Evolutionary conservation across 2,888 invertebrate species (phyloP).

Genomic region (Caenorhabditis sp.): DNA sequence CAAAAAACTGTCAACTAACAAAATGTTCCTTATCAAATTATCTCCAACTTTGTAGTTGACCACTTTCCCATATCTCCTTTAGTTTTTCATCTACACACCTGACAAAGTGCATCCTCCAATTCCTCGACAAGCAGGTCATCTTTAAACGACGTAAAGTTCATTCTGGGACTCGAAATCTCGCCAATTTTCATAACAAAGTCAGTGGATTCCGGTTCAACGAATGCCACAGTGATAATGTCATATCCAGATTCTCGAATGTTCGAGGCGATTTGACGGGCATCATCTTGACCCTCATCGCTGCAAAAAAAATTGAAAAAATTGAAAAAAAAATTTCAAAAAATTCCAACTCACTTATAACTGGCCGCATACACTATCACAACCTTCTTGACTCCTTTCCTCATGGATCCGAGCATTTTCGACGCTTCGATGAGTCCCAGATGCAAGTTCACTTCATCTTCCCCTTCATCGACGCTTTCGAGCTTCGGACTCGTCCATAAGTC

Average conservation of each 20-base stretch:
- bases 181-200: conserved; percentile 39
- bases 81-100: conserved; percentile 30
- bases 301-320: conserved; percentile 4
- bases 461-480: conserved; percentile 38
- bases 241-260: conserved; percentile 38
- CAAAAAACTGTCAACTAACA: neutral
- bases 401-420: conserved; percentile 34
- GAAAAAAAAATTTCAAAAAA: neutral
- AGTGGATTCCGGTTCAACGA: conserved; percentile 41
- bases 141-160: conserved; percentile 60
- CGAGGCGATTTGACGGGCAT: conserved; percentile 42
- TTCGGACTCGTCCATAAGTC: conserved; percentile 47
- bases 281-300: conserved; percentile 56
- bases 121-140: conserved; percentile 55
- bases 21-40: neutral
- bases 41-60: too few species aligned
- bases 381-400: conserved; percentile 55
- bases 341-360: conserved; percentile 46
- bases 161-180: conserved; percentile 49
- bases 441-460: conserved; percentile 43
- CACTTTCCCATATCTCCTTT: neutral
- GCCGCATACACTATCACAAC: conserved; percentile 59
- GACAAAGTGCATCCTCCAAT: conserved; percentile 57
- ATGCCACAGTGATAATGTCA: conserved; percentile 56
- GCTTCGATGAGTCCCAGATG: conserved; percentile 46